Evolutionary conservation across 2,113 vertebrate genomes (phyloP).

Genomic region (Tapirus terrestris): DNA sequence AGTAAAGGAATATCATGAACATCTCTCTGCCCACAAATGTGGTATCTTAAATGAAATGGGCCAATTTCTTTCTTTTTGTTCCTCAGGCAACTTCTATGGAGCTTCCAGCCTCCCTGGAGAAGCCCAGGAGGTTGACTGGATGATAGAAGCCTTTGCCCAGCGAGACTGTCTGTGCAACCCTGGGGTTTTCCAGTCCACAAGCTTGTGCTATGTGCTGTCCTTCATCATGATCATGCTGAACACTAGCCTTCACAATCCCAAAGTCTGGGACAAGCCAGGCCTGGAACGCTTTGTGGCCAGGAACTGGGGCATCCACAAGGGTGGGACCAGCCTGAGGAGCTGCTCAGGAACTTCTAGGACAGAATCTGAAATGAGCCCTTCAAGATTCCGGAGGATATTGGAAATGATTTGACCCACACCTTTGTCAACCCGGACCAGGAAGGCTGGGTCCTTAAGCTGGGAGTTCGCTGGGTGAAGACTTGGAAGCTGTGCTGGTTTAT

Average conservation of each 20-base stretch:
- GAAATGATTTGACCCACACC: slow-evolving; percentile 92
- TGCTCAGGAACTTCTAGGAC: slow-evolving; percentile 92
- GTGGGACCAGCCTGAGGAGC: slow-evolving; percentile 91
- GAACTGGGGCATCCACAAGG: slow-evolving; percentile 93
- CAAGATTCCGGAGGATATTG: slow-evolving; percentile 87
- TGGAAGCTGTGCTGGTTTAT: slow-evolving; percentile 96
- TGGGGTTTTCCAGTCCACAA: slow-evolving; percentile 92
- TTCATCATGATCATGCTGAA: slow-evolving; percentile 93
- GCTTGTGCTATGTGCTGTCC: slow-evolving; percentile 92
- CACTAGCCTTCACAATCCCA: slow-evolving; percentile 93
- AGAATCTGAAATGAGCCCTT: slow-evolving; percentile 94
- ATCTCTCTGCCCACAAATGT: background rate
- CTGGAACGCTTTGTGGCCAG: slow-evolving; percentile 92
- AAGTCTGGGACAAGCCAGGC: slow-evolving; percentile 91
- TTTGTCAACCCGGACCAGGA: slow-evolving; percentile 93
- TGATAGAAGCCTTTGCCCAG: slow-evolving; percentile 94
- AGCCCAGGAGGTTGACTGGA: slow-evolving; percentile 93
- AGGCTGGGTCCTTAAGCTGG: slow-evolving; percentile 77
- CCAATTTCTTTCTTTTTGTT: too few species aligned
- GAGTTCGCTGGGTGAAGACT: slow-evolving; percentile 90
- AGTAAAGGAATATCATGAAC: background rate
- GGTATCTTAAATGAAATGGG: background rate
- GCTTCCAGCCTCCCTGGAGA: slow-evolving; percentile 92
- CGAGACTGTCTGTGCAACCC: slow-evolving; percentile 91
- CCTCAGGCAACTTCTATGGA: slow-evolving; percentile 93